A percentile compares a stretch with the other conserved stretches of the same genome.
These are phyloP conservation scores for Phasia obesa DNA, from an alignment of 2,888 invertebrate species.

Conservation along the genomic window DNA sequence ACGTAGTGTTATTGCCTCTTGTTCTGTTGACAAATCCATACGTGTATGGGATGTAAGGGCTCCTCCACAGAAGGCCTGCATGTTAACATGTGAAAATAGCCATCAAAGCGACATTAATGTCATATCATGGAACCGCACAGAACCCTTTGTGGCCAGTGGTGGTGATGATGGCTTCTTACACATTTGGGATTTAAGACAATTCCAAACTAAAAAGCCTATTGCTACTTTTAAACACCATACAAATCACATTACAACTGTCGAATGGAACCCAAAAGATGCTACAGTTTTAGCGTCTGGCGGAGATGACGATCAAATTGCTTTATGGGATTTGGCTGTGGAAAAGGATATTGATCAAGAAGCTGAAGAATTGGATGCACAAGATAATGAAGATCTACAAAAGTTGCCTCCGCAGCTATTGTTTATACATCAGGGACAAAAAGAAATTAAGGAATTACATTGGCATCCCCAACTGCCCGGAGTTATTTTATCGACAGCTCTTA, in stretches of 20 bases:
- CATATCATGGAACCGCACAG: slow-evolving; percentile 96
- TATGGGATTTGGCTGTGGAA: slow-evolving; percentile 98
- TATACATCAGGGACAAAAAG: slow-evolving; percentile 98
- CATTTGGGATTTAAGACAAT: slow-evolving; percentile 97
- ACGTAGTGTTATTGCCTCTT: slow-evolving; percentile 92
- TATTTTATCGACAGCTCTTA: slow-evolving; percentile 95
- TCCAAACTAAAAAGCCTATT: slow-evolving; percentile 90
- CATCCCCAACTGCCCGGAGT: slow-evolving; percentile 97
- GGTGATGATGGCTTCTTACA: slow-evolving; percentile 98
- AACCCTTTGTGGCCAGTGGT: slow-evolving; percentile 95
- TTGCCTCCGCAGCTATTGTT: slow-evolving; percentile 97
- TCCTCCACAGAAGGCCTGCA: slow-evolving; percentile 93
- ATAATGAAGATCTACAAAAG: slow-evolving; percentile 87
- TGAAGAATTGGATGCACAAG: slow-evolving; percentile 86
- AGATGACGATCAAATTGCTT: slow-evolving; percentile 96
- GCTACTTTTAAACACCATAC: slow-evolving; percentile 98
- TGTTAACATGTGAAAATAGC: slow-evolving; percentile 92
- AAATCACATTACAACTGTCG: slow-evolving; percentile 95
- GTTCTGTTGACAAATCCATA: slow-evolving; percentile 94
- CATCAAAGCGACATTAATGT: slow-evolving; percentile 98
- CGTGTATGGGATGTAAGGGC: slow-evolving; percentile 98
- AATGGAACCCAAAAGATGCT: slow-evolving; percentile 97
- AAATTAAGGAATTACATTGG: slow-evolving; percentile 99
- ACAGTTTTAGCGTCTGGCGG: slow-evolving; percentile 97
- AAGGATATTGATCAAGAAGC: slow-evolving; percentile 86